phyloP scores from a whole-genome alignment of 2,797 vertebrate species.

The Loriculus beryllinus region DNA sequence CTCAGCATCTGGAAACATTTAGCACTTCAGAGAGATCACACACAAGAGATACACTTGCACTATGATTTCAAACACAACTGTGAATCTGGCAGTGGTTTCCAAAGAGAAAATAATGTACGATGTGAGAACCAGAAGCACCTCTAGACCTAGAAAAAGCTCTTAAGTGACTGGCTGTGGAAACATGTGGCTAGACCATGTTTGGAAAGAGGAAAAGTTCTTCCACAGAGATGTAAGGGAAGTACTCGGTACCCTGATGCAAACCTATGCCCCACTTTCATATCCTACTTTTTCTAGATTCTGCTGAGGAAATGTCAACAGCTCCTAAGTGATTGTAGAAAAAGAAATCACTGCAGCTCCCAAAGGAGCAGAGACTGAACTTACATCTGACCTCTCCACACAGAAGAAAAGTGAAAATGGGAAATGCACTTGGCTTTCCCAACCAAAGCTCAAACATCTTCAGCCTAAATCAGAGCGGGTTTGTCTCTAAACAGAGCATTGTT shows the following conservation, averaged over 20 bases:
- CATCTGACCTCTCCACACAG: background rate
- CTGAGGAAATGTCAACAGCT: background rate
- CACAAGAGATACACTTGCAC: background rate
- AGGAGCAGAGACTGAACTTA: background rate
- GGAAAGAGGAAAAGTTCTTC: background rate
- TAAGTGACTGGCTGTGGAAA: background rate
- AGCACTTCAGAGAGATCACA: background rate
- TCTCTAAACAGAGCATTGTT: background rate
- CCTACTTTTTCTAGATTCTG: background rate
- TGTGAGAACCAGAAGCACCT: background rate
- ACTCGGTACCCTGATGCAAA: background rate
- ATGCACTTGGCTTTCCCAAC: background rate
- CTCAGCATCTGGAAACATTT: background rate
- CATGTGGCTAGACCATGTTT: background rate
- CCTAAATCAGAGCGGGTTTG: background rate
- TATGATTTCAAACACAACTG: background rate
- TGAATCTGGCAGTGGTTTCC: background rate
- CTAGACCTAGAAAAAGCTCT: background rate
- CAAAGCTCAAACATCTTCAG: background rate
- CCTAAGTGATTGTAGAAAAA: background rate
- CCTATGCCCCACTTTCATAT: background rate
- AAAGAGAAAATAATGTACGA: background rate
- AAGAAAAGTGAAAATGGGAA: background rate
- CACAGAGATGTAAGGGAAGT: background rate
- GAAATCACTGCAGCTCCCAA: background rate